Evolutionary conservation across 2,888 invertebrate species (phyloP), one percentile per base, ranked within the genome.

Genomic region (Oeneis ivallda): DNA sequence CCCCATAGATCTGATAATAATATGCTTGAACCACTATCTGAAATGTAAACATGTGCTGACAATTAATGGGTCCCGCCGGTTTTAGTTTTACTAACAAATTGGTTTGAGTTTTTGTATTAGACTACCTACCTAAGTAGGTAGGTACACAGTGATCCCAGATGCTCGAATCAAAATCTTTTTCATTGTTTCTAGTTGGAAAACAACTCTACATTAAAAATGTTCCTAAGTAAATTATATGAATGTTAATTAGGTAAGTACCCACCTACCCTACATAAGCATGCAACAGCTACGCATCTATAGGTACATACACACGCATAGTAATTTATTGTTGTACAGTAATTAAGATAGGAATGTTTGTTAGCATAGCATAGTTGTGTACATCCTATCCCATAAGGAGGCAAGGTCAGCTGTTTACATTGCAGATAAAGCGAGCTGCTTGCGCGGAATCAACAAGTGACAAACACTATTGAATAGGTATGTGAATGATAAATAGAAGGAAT

Each of bases 351-450:
- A 69, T 69, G 66, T 53, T 67, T 67, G 70, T 65, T 70, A 66
- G 68, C 64, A n/a, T n/a, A n/a, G n/a, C n/a, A n/a, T n/a, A n/a
- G n/a, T n/a, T 71, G 69, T 67, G 67, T 66, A 67, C 68, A 71
- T 72, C 72, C 69, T 72, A 72, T 71, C 71, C 72, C 73, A 68
- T 74, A 72, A 70, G 68, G 58, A 70, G 72, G 64, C 73, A 72
- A 74, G 73, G 73, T 72, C 70, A 71, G 64, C 60, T 62, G 70
- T 74, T 72, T 71, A 74, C 73, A 74, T 72, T 74, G 72, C 72
- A 74, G 73, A 74, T 74, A 67, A 67, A 68, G 66, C 68, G 64
- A 66, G 56, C 57, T 47, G 70, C 69, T 67, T 64, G 67, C 41
- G 56, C 45, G 65, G 73, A 72, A 71, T 74, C 62, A 64, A 66